These are phyloP conservation scores for Melangyna quadrimaculata DNA, from an alignment of 2,888 invertebrate genomes.

Conservation along the genomic window DNA sequence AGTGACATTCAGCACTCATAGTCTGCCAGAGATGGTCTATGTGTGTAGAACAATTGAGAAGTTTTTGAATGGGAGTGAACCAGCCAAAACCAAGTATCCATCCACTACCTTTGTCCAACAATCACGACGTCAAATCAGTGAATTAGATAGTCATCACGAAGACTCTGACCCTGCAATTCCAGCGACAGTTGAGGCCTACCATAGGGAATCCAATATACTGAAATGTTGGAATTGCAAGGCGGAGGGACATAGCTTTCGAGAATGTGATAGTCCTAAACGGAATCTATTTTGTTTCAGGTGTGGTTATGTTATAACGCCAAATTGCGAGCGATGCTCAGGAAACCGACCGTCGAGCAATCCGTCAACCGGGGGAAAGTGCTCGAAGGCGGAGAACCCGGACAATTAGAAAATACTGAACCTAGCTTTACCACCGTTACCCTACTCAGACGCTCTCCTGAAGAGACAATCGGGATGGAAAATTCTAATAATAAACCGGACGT, in stretches of 20 bases:
- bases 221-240: slow-evolving; percentile 11
- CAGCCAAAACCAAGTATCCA: neutral
- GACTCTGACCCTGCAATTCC: neutral
- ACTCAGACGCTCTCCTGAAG: neutral
- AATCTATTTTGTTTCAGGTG: neutral
- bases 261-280: slow-evolving; percentile 1
- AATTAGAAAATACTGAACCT: no score
- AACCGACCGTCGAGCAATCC: neutral
- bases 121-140: neutral
- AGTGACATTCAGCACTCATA: neutral
- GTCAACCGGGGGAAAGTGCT: neutral
- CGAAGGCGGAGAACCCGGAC: neutral
- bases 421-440: neutral
- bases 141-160: neutral
- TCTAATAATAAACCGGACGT: neutral
- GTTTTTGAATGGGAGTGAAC: neutral
- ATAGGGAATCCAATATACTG: neutral
- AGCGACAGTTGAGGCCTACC: neutral
- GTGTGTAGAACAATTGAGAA: neutral
- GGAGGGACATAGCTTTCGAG: neutral
- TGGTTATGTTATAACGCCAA: neutral
- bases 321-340: neutral
- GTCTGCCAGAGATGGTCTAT: neutral
- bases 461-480: neutral
- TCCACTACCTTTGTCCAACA: no score